Percentiles rank a stretch among this genome's conserved stretches.
Evolutionary conservation across 2,888 invertebrate genomes (phyloP).

Genomic region (Leptopilina myrica): DNA sequence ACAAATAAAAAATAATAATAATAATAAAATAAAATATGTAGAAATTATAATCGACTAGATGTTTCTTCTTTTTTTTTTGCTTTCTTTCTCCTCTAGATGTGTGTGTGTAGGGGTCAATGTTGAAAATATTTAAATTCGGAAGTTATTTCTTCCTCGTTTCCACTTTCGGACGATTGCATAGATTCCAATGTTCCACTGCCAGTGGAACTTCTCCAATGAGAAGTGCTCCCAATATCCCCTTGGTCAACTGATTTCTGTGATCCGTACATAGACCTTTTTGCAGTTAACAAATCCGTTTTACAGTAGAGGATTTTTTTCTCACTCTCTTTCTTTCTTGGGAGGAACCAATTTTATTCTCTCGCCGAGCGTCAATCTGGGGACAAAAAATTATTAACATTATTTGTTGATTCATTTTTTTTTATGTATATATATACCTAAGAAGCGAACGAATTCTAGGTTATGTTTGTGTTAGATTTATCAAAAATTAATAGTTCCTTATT

Average conservation of each 20-base stretch:
- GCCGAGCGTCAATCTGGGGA: neutral
- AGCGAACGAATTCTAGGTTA: no score
- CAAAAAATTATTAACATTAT: neutral
- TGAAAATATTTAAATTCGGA: slow-evolving; percentile 2
- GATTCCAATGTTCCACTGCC: slow-evolving; percentile 27
- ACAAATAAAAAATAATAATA: no score
- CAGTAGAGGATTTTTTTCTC: no score
- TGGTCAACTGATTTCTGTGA: slow-evolving; percentile 24
- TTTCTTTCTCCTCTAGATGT: no score
- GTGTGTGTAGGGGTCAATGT: neutral
- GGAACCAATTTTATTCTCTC: slow-evolving; percentile 1
- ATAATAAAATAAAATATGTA: neutral
- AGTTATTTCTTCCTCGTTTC: slow-evolving; percentile 24
- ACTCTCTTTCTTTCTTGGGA: no score
- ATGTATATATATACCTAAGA: no score
- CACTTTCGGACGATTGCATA: slow-evolving; percentile 36
- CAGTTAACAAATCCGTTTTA: neutral
- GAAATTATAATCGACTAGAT: neutral
- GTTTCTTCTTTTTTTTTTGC: neutral
- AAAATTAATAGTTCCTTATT: no score
- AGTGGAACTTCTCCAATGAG: slow-evolving; percentile 16
- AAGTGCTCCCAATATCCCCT: slow-evolving; percentile 24
- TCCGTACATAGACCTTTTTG: slow-evolving; percentile 35
- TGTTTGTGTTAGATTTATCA: no score
- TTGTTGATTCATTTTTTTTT: neutral